Base-by-base conservation (phyloP, 2,113 vertebrate species). In the Myotis davidii region DNA sequence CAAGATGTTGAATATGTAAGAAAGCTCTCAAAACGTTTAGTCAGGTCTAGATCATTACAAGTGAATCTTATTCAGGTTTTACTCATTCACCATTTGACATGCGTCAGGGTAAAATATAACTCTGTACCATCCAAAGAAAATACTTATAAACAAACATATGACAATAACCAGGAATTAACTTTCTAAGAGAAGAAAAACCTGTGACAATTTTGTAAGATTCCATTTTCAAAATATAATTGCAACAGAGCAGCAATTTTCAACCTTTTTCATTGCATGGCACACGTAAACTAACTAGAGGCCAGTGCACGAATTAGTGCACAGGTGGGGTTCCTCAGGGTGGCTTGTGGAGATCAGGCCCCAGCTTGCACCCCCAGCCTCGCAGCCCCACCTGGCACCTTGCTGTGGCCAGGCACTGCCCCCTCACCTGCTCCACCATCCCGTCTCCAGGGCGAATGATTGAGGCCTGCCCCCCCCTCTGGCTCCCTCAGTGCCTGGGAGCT, bases 61-160 rank as follows among this genome's bases (percentile, higher is more conserved):
- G 10, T 78, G 59, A 92, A 81, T 79, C 70, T 95, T 56, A 93
- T n/a, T 70, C 42, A 61, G 9, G 32, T 29, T 88, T 91, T 4
- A 86, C 34, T 76, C 25, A 61, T 79, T 93, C 54, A 91, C 56
- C 93, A 73, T 56, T 96, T 92, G 39, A 90, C 59, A 95, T 9
- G 8, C 34, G 9, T 56, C n/a, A 92, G 61, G 67, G 20, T 37
- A 12, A 92, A 85, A 91, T 32, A 17, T 73, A 93, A 91, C 37
- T 90, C 67, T 59, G 29, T 59, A 90, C 12, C n/a, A 95, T 34
- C 1, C 16, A 91, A 81, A 9, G 13, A 89, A 92, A 92, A 84
- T 16, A 42, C 5, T 82, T 84, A 84, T 50, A 59, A 78, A 29
- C 37, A 89, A 86, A 93, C 45, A 76, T 42, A 85, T 90, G 54